Percentiles rank a stretch among this genome's conserved stretches.
Conservation (phyloP, 1,140 invertebrate genomes). For the Wasmannia auropunctata region DNA sequence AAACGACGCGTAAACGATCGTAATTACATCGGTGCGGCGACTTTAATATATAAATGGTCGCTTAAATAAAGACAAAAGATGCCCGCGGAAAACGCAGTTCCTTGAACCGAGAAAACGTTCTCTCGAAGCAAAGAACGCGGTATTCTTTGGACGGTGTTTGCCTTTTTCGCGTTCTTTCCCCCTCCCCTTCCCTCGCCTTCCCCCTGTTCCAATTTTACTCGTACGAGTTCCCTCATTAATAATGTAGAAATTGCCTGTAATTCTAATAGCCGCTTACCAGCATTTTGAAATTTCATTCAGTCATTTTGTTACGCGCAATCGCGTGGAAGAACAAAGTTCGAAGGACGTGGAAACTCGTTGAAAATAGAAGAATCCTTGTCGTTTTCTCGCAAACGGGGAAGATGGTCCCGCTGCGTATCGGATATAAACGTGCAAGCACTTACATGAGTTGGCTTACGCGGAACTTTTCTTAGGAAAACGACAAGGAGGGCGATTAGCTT, state of each 20-base stretch:
- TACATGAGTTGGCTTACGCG: background rate
- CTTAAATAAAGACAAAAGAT: constrained; percentile 29
- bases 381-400: background rate
- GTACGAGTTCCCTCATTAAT: constrained; percentile 50
- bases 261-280: constrained; percentile 27
- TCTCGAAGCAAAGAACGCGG: background rate
- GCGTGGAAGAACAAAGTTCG: constrained; percentile 31
- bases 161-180: constrained; percentile 19
- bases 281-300: constrained; percentile 62
- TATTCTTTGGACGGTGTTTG: background rate
- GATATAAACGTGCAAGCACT: constrained; percentile 23
- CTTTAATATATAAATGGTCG: constrained; percentile 32
- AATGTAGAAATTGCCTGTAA: constrained; percentile 58
- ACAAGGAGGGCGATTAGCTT: background rate
- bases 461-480: background rate
- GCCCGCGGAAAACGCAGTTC: background rate
- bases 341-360: background rate
- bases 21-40: constrained; percentile 30
- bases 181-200: too few relatives aligned
- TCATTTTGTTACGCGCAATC: constrained; percentile 58
- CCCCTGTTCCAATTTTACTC: background rate
- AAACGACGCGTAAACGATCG: constrained; percentile 9
- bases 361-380: constrained; percentile 14
- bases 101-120: constrained; percentile 5
- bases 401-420: background rate